Percentiles rank a stretch among this genome's conserved stretches.
These are phyloP conservation scores for Anhinga rufa DNA, from an alignment of 2,113 vertebrate species.

Conservation along the genomic window DNA sequence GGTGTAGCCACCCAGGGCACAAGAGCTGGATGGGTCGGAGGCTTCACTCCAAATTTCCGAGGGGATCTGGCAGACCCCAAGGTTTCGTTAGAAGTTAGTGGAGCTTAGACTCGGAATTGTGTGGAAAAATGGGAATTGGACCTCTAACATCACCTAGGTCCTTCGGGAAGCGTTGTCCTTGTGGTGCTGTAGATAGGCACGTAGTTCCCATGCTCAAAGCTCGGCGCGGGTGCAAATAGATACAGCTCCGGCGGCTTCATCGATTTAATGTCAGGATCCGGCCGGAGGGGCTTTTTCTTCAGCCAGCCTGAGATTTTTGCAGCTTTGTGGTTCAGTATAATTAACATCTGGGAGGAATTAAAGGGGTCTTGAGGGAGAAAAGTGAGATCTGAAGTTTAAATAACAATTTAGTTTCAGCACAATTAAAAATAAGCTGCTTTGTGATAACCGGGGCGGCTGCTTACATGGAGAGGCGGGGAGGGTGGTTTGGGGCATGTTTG, in stretches of 20 bases:
- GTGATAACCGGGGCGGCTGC: background rate
- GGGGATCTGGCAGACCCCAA: background rate
- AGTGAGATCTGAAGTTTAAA: constrained; percentile 45
- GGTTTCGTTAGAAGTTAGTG: background rate
- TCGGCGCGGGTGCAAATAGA: background rate
- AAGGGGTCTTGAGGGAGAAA: constrained; percentile 41
- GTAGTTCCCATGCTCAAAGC: background rate
- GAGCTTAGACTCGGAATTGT: background rate
- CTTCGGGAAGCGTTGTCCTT: background rate
- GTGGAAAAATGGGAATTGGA: background rate
- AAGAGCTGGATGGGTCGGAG: background rate
- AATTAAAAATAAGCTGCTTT: constrained; percentile 49
- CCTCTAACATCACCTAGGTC: background rate
- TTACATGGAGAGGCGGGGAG: background rate
- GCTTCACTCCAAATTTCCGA: background rate
- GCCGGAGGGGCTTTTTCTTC: background rate
- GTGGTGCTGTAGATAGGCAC: rapidly evolving
- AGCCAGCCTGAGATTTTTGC: background rate
- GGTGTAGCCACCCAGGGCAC: background rate
- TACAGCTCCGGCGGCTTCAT: rapidly evolving
- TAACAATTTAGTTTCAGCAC: constrained; percentile 9
- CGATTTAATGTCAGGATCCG: background rate
- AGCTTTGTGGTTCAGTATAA: background rate
- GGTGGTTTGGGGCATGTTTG: background rate
- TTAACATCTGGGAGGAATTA: constrained; percentile 54